Evolutionary conservation across 2,888 invertebrate genomes (phyloP), one percentile per base, ranked within the genome.

Genomic region (Hoplodrina blanda): DNA sequence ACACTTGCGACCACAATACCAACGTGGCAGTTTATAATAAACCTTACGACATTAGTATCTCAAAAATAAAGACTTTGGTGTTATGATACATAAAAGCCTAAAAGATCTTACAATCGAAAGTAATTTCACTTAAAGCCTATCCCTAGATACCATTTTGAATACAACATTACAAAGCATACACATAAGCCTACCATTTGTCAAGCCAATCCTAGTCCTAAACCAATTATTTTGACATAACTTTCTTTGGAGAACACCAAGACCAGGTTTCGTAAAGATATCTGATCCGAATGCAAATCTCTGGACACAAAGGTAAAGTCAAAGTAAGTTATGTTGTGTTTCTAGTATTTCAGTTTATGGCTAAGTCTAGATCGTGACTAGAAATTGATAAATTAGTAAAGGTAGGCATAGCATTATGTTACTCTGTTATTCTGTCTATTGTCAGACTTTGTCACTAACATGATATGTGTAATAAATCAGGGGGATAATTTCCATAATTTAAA

Each of bases 271-370:
- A 63, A 61, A 50, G 46, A 59, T 76, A 80, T 62, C 46, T 30
- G 30, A 75, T 73, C 44, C 8, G 17, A 63, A 49, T 33, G 50
- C 50, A 20, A 69, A 68, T 41, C 41, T 55, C 63, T n/a, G 41
- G 60, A 57, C 10, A 77, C 61, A 71, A 68, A 74, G 46, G 56
- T 81, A 77, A 70, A 74, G 78, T 73, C 74, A 73, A 57, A 61
- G 70, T 70, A 57, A 80, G 46, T 56, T 64, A 76, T 68, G 60
- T 54, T 66, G 54, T 56, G 20, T n/a, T 20, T 61, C 65, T 53
- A 60, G 66, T 44, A 19, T 74, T 52, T 2, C 15, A 69, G 44
- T 54, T 60, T 65, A 80, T 68, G 37, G 64, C 15, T 20, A 56
- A 49, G 80, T 41, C 15, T n/a, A 53, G 30, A 56, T 54, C 65